Evolutionary conservation across 2,113 vertebrate genomes (phyloP).

Genomic region (Chroicocephalus ridibundus): DNA sequence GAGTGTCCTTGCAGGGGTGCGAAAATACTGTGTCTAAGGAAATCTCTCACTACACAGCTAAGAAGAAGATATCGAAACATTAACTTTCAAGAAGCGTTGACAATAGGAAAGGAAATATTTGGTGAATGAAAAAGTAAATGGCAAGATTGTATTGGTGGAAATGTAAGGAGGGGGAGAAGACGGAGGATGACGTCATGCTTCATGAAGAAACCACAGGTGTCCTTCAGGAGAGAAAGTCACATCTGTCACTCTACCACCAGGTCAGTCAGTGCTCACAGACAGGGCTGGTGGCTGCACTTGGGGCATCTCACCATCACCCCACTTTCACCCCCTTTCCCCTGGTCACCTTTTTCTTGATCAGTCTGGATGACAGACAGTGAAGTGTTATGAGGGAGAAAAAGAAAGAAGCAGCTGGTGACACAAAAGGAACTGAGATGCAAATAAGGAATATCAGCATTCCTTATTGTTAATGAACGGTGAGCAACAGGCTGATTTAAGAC

Average conservation of each 20-base stretch:
- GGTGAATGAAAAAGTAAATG: not conserved
- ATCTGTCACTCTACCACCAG: not conserved
- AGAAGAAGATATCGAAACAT: not conserved
- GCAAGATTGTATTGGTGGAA: not conserved
- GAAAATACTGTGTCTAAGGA: not conserved
- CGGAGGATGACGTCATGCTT: not conserved
- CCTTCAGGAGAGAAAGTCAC: not conserved
- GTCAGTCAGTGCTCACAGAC: not conserved
- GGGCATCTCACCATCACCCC: not conserved
- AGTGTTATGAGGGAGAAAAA: not conserved
- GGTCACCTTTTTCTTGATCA: not conserved
- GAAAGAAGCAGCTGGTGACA: not conserved
- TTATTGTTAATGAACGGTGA: not conserved
- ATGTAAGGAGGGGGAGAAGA: not conserved
- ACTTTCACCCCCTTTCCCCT: not conserved
- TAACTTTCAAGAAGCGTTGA: not conserved
- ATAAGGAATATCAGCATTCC: not conserved
- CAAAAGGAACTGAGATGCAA: not conserved
- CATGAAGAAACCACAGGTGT: not conserved
- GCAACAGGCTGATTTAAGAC: not conserved
- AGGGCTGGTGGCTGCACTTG: not conserved
- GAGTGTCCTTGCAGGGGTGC: not conserved
- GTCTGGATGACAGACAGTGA: not conserved
- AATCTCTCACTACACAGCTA: not conserved
- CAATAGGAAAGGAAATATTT: not conserved